These are phyloP conservation scores for Sthenelais limicola DNA, from an alignment of 2,888 invertebrate genomes.

Conservation along the genomic window DNA sequence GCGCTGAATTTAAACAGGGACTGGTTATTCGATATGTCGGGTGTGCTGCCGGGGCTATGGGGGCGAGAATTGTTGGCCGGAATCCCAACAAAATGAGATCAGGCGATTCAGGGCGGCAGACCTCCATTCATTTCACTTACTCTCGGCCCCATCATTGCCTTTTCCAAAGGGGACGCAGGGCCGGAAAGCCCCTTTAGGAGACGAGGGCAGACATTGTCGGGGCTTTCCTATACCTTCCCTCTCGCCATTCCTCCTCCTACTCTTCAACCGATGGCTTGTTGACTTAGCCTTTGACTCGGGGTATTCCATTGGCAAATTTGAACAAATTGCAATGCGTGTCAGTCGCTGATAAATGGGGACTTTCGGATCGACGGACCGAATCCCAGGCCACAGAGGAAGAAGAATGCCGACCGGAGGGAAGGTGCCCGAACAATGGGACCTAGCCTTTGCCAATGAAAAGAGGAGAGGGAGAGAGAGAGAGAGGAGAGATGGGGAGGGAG, in stretches of 20 bases:
- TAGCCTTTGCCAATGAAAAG: too few relatives aligned
- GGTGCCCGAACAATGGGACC: too few relatives aligned
- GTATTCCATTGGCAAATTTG: slow-evolving; percentile 39
- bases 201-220: slow-evolving; percentile 8
- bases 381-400: background rate
- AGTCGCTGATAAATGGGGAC: slow-evolving; percentile 37
- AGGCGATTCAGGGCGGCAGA: slow-evolving; percentile 20
- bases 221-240: too few relatives aligned
- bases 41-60: too few relatives aligned
- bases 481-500: too few relatives aligned
- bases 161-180: background rate
- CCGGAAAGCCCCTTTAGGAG: slow-evolving; percentile 19
- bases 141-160: background rate
- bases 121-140: slow-evolving; percentile 37
- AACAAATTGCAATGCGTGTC: slow-evolving; percentile 40
- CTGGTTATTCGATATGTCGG: slow-evolving; percentile 38
- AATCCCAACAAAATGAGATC: slow-evolving; percentile 28
- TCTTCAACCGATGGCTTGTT: too few relatives aligned
- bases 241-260: slow-evolving; percentile 7
- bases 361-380: background rate
- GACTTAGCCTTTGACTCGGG: slow-evolving; percentile 36
- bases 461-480: too few relatives aligned
- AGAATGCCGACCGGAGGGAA: slow-evolving; percentile 6
- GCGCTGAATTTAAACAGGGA: slow-evolving; percentile 31
- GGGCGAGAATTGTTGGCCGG: background rate